Evolutionary conservation across 2,888 invertebrate species (phyloP), one percentile per base, ranked within the genome.

Genomic region (Rhagium mordax): DNA sequence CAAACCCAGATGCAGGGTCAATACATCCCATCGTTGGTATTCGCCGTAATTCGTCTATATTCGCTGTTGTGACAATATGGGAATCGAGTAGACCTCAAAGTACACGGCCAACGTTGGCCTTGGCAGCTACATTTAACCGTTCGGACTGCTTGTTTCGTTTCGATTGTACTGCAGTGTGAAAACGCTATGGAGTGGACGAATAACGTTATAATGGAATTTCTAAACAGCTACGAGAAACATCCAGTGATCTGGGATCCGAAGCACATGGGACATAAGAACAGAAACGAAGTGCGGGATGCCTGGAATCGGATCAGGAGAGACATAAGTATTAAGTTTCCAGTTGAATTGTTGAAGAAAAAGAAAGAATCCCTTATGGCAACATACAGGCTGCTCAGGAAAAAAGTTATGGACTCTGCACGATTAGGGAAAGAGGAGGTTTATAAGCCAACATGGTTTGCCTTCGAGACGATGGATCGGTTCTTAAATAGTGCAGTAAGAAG

Each of bases 331-430:
- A 79, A 85, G 75, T 87, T 83, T 74, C 84, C 88, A 18, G 80
- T 89, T 60, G 78, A 78, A 69, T 88, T 88, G 73, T 81, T 89
- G 21, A 89, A 89, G 82, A 89, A 85, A 83, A 89, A 89, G 83
- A 89, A 89, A 75, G 89, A 89, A 77, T 88, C 88, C 1, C 76
- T 89, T 71, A 89, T 89, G 89, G 87, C 89, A 4, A 86, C 88
- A 2, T 89, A 88, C 78, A 85, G 89, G 78, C 84, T 86, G 82
- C 87, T 88, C 78, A 81, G 82, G 41, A 84, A 85, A 27, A 88
- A 85, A 81, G 88, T 59, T 16, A 49, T 27, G 24, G n/a, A 10
- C 6, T 67, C 72, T 0, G 47, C 51, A 16, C 61, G 61, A 3
- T n/a, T 41, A n/a, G 47, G 41, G 8, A 27, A 29, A 10, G 67